These are phyloP conservation scores for Prionailurus bengalensis DNA, from an alignment of 2,113 vertebrate genomes.

Conservation along the genomic window DNA sequence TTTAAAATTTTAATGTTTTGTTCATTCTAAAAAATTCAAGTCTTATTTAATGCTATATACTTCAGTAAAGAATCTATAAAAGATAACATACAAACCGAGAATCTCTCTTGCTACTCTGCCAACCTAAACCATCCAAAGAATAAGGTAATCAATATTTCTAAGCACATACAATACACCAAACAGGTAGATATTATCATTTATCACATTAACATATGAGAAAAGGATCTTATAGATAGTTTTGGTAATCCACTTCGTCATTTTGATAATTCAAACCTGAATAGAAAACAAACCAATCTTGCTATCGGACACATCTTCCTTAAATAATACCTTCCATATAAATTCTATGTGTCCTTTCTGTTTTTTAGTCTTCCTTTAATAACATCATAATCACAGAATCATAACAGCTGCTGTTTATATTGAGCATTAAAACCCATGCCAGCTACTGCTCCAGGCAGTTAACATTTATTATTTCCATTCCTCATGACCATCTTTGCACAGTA, in stretches of 20 bases:
- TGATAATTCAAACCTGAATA: constrained; percentile 13
- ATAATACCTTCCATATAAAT: neutral
- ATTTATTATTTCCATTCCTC: constrained; percentile 7
- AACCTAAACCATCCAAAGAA: neutral
- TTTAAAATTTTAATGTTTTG: neutral
- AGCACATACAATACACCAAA: neutral
- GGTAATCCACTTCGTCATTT: neutral
- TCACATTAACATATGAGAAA: neutral
- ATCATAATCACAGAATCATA: neutral
- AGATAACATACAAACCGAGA: constrained; percentile 9
- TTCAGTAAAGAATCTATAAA: neutral
- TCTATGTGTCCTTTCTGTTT: neutral
- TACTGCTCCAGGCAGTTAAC: neutral
- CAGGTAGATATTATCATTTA: neutral
- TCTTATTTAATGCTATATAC: constrained; percentile 8
- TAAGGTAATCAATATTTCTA: constrained; percentile 23
- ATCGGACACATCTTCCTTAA: neutral
- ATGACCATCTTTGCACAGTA: neutral
- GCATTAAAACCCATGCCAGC: neutral
- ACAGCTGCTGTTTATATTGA: neutral
- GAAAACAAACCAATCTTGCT: constrained; percentile 32
- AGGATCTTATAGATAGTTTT: neutral
- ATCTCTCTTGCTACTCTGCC: neutral
- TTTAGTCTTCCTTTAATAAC: constrained; percentile 45
- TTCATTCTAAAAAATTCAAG: neutral